Conservation (phyloP, 37 sponge, comb jelly and placozoan species). For the Mnemiopsis leidyi region DNA sequence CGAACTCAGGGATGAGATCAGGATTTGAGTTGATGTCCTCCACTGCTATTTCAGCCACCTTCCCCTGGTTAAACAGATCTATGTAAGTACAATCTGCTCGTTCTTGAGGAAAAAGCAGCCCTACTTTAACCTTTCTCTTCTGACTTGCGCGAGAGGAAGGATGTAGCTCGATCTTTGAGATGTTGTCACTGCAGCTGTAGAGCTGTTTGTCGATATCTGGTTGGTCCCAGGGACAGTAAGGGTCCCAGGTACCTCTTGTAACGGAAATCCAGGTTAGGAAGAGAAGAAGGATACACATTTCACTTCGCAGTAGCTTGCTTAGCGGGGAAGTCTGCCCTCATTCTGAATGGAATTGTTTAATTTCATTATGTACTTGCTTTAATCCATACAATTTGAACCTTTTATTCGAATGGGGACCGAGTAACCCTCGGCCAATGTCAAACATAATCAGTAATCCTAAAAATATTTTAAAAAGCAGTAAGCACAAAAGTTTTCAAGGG, state of each 20-base stretch:
- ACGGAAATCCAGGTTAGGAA: not conserved
- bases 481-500: not conserved
- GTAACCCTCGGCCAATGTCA: no score
- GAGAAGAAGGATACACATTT: not conserved
- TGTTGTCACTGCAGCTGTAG: conserved; percentile 35
- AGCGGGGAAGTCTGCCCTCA: no score
- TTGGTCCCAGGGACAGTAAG: conserved; percentile 2
- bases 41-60: conserved; percentile 23
- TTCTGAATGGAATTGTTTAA: no score
- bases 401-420: no score
- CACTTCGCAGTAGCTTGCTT: no score
- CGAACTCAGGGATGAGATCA: conserved; percentile 23
- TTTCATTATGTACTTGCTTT: no score
- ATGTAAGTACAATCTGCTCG: not conserved
- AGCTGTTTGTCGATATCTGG: not conserved
- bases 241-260: not conserved
- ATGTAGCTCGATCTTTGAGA: not conserved
- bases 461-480: not conserved
- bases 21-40: conserved; percentile 36
- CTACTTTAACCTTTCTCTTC: conserved; percentile 17
- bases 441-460: no score
- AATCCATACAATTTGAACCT: no score
- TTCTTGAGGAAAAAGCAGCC: conserved; percentile 27
- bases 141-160: not conserved
- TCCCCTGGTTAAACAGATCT: conserved; percentile 31